Evolutionary conservation across 2,113 vertebrate species (phyloP).

Genomic region (Caranx ignobilis): DNA sequence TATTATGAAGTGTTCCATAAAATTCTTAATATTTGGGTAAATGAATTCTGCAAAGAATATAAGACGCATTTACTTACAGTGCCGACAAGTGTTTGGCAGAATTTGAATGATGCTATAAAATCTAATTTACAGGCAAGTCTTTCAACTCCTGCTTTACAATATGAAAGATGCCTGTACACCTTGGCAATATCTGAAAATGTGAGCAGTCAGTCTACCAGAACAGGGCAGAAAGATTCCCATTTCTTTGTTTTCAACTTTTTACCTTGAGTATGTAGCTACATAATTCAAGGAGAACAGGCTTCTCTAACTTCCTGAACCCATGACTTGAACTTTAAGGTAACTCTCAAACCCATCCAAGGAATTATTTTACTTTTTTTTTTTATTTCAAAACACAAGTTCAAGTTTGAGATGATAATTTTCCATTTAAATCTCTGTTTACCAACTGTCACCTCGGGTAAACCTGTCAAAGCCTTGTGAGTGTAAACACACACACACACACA

Average conservation of each 20-base stretch:
- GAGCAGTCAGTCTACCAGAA: background rate
- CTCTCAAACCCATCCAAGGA: background rate
- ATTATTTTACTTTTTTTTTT: background rate
- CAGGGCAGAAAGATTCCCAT: background rate
- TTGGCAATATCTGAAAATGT: conserved; percentile 17
- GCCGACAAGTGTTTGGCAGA: conserved; percentile 25
- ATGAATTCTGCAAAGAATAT: conserved; percentile 2
- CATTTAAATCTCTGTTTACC: background rate
- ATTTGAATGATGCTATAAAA: conserved; percentile 20
- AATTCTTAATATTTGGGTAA: conserved; percentile 24
- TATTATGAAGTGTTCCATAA: conserved; percentile 18
- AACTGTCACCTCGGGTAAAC: background rate
- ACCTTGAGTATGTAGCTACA: background rate
- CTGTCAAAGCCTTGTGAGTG: background rate
- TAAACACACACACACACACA: background rate
- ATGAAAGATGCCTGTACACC: background rate
- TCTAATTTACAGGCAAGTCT: background rate
- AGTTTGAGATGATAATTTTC: background rate
- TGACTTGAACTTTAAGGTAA: conserved; percentile 12
- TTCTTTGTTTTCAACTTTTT: conserved; percentile 20
- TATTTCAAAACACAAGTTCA: background rate
- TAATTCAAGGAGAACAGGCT: background rate
- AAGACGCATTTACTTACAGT: conserved; percentile 10
- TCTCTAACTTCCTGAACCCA: background rate
- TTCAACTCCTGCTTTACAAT: background rate